Conservation (phyloP, 2,888 invertebrate species). For the Andrena fulva region DNA sequence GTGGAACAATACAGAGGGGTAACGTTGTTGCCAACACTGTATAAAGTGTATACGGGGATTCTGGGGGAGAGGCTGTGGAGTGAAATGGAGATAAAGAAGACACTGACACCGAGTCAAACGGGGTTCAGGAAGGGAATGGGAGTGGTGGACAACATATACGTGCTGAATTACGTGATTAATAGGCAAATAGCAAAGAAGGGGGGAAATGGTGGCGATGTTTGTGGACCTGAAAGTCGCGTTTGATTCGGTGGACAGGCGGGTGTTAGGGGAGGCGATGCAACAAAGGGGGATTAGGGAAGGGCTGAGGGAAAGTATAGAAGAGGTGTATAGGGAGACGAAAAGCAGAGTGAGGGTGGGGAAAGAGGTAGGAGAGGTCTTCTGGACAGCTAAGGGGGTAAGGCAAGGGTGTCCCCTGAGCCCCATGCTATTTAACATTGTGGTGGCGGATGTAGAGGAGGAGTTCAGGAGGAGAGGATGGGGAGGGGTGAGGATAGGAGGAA, state of each 20-base stretch:
- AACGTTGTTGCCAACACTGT: too few species aligned
- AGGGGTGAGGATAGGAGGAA: not conserved
- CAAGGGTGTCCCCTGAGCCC: conserved; percentile 4
- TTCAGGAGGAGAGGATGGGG: not conserved
- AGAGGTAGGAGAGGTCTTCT: not conserved
- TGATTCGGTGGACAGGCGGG: too few species aligned
- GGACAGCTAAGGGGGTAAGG: not conserved
- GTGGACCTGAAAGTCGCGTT: not conserved
- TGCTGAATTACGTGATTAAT: not conserved
- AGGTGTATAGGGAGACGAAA: not conserved
- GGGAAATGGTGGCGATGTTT: not conserved
- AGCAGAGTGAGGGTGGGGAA: not conserved
- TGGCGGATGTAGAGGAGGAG: not conserved
- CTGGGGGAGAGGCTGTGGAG: not conserved
- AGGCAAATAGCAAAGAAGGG: not conserved
- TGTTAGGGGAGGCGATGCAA: too few species aligned
- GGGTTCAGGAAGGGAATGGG: conserved; percentile 3
- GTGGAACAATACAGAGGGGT: not conserved
- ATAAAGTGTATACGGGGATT: not conserved
- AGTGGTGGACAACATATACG: not conserved
- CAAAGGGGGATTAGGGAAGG: too few species aligned
- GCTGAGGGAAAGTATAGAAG: too few species aligned
- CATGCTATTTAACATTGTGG: not conserved
- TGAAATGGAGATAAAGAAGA: not conserved
- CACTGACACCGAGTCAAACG: not conserved